A percentile compares a stretch with the other conserved stretches of the same genome.
phyloP scores from a whole-genome alignment of 2,888 invertebrate genomes.

The Nebria salina region DNA sequence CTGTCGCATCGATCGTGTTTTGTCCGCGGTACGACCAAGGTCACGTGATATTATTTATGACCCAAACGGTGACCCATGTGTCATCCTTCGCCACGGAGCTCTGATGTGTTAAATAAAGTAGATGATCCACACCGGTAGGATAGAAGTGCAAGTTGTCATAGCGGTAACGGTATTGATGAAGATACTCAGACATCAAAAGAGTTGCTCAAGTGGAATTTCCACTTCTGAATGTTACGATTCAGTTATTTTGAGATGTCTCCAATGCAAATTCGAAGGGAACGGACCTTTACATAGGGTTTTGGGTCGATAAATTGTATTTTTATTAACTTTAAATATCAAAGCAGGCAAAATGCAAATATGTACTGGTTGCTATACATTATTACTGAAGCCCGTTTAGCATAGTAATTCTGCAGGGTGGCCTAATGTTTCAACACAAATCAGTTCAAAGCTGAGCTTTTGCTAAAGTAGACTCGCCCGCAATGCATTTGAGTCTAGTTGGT shows the following conservation, averaged over 20 bases:
- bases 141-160: not conserved
- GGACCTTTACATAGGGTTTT: not conserved
- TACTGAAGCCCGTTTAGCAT: too few relatives aligned
- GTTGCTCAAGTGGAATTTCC: not conserved
- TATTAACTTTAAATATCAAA: not conserved
- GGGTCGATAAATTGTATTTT: not conserved
- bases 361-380: not conserved
- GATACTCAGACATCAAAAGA: not conserved
- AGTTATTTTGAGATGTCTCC: not conserved
- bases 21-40: not conserved
- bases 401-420: too few relatives aligned
- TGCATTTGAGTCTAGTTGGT: too few relatives aligned
- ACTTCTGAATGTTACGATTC: not conserved
- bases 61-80: not conserved
- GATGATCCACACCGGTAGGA: not conserved
- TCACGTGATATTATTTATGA: not conserved
- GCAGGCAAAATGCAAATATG: not conserved
- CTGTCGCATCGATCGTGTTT: not conserved
- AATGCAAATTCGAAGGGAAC: not conserved
- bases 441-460: too few relatives aligned
- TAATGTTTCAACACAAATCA: too few relatives aligned
- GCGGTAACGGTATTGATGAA: not conserved
- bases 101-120: not conserved
- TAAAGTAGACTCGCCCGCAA: too few relatives aligned
- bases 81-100: not conserved